Percentiles rank a stretch among this genome's conserved stretches.
Conservation (phyloP, 1,140 invertebrate species). For the Drosophila bocqueti region DNA sequence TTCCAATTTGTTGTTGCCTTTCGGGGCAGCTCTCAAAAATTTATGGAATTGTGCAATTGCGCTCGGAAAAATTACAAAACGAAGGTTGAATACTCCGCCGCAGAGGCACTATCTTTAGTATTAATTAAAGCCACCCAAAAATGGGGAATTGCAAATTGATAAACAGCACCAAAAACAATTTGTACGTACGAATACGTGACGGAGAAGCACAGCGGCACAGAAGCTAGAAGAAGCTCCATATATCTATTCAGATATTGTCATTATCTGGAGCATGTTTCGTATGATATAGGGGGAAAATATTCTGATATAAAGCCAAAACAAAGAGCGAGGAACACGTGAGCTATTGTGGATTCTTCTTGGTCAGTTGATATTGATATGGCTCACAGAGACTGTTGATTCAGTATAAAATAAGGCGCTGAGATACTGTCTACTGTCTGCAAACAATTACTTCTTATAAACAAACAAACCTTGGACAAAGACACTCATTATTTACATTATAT, state of each 20-base stretch:
- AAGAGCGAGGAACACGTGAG: constrained; percentile 35
- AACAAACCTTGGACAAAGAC: neutral
- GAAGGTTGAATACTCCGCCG: constrained; percentile 57
- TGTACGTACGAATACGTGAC: constrained; percentile 49
- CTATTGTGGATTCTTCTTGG: constrained; percentile 11
- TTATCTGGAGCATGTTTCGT: constrained; percentile 29
- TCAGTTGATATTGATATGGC: constrained; percentile 28
- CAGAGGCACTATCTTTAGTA: constrained; percentile 71
- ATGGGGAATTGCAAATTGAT: constrained; percentile 80
- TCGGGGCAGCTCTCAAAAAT: constrained; percentile 50
- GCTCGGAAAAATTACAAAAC: constrained; percentile 55
- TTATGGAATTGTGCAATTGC: constrained; percentile 70
- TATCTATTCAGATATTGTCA: constrained; percentile 51
- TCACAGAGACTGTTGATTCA: constrained; percentile 5
- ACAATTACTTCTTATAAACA: neutral
- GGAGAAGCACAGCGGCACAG: constrained; percentile 13
- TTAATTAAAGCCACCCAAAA: constrained; percentile 75
- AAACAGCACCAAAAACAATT: constrained; percentile 64
- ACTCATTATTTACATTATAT: neutral
- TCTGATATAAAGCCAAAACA: constrained; percentile 26
- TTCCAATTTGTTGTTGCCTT: constrained; percentile 66
- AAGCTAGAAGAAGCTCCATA: constrained; percentile 40
- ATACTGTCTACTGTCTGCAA: neutral
- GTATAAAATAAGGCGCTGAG: neutral
- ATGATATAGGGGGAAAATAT: constrained; percentile 9